A percentile compares a stretch with the other conserved stretches of the same genome.
Conservation (phyloP, 1,140 invertebrate species). For the Brachionus angularis region DNA sequence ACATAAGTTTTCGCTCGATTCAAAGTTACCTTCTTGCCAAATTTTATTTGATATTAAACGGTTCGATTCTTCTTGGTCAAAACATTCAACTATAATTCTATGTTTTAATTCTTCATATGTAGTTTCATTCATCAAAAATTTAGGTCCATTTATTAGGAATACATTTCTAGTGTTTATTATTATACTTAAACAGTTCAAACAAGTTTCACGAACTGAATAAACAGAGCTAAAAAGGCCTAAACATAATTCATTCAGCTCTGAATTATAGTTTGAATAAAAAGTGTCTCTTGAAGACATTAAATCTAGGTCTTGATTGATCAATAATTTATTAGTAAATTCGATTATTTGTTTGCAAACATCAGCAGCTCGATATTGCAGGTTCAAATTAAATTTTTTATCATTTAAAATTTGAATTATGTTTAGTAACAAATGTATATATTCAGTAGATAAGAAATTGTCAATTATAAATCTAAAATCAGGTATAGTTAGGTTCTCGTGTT, state of each 20-base stretch:
- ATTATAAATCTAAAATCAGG: slow-evolving; percentile 20
- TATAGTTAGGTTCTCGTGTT: background rate
- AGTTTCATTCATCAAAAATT: background rate
- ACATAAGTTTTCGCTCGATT: background rate
- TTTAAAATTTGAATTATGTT: background rate
- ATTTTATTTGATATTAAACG: background rate
- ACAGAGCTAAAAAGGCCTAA: background rate
- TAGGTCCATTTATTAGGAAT: slow-evolving; percentile 5
- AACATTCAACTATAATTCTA: background rate
- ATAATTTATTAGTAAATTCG: slow-evolving; percentile 7
- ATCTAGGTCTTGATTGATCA: background rate
- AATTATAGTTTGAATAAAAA: background rate
- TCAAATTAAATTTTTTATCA: background rate
- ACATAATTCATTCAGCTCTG: background rate
- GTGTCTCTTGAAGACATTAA: background rate
- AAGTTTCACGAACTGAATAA: background rate
- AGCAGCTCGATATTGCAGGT: background rate
- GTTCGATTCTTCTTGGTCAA: background rate
- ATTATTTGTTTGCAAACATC: background rate
- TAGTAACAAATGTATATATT: background rate
- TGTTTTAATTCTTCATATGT: background rate
- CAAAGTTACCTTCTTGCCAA: slow-evolving; percentile 17
- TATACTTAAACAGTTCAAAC: background rate
- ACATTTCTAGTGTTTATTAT: slow-evolving; percentile 10
- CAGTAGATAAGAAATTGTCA: background rate